Percentiles rank a stretch among this genome's conserved stretches.
phyloP scores from a whole-genome alignment of 2,797 vertebrate genomes.

The Paguma larvata region DNA sequence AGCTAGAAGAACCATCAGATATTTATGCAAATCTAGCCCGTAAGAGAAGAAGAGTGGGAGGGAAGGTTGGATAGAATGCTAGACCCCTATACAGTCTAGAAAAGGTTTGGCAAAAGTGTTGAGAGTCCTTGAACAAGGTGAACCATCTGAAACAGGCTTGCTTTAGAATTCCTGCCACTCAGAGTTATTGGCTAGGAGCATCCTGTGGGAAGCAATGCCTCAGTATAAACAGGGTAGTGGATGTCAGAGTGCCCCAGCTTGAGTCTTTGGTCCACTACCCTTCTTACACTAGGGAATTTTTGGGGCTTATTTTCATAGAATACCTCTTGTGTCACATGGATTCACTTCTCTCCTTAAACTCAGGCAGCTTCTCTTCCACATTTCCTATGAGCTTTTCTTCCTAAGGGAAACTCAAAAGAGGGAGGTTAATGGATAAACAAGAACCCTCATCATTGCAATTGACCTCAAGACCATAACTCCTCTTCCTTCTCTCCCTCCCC shows the following conservation, averaged over 20 bases:
- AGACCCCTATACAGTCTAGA: not conserved
- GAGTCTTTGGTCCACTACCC: not conserved
- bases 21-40: not conserved
- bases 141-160: not conserved
- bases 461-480: not conserved
- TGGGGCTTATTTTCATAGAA: not conserved
- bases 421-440: not conserved
- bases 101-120: not conserved
- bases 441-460: not conserved
- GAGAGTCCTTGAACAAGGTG: not conserved
- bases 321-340: not conserved
- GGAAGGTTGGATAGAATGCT: not conserved
- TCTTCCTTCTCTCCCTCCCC: not conserved
- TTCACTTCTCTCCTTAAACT: not conserved
- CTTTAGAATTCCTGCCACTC: not conserved
- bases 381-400: not conserved
- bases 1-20: not conserved
- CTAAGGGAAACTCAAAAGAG: constrained; percentile 4
- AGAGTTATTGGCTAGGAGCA: not conserved
- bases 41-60: not conserved
- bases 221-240: not conserved
- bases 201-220: not conserved
- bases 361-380: not conserved
- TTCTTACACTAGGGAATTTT: not conserved
- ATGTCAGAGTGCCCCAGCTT: not conserved